Conservation (phyloP, 2,888 invertebrate species). For the Phengaris arion region DNA sequence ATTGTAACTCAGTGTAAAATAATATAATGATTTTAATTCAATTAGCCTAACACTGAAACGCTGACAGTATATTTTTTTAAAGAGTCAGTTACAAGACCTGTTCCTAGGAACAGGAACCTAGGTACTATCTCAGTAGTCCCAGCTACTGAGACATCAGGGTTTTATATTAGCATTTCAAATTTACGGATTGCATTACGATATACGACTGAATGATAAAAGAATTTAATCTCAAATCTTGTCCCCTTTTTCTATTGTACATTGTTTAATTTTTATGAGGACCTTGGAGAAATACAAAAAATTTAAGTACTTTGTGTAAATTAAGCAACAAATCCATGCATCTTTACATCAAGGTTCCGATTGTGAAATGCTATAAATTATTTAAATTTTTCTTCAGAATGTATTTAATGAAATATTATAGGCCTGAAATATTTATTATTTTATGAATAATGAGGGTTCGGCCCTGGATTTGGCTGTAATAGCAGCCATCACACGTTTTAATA, state of each 20-base stretch:
- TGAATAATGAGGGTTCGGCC: not conserved
- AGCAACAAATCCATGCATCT: not conserved
- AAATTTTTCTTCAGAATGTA: not conserved
- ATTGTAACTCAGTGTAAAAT: too few relatives aligned
- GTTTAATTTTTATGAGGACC: conserved; percentile 1
- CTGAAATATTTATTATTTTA: not conserved
- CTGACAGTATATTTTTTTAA: too few relatives aligned
- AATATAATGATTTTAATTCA: too few relatives aligned
- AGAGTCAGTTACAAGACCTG: too few relatives aligned
- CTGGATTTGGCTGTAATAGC: too few relatives aligned
- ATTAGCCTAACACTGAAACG: too few relatives aligned
- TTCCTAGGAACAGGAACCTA: too few relatives aligned
- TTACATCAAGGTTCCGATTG: not conserved
- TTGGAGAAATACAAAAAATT: not conserved
- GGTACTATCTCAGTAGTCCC: too few relatives aligned
- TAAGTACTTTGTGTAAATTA: conserved; percentile 7
- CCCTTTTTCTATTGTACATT: conserved; percentile 10
- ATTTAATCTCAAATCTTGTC: not conserved
- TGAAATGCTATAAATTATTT: conserved; percentile 1
- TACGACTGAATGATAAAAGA: not conserved
- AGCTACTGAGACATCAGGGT: too few relatives aligned
- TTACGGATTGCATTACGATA: not conserved
- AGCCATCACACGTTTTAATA: too few relatives aligned
- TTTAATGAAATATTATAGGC: not conserved
- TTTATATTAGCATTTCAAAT: too few relatives aligned